Evolutionary conservation across 2,888 invertebrate species (phyloP).

Genomic region (Priapulus caudatus): DNA sequence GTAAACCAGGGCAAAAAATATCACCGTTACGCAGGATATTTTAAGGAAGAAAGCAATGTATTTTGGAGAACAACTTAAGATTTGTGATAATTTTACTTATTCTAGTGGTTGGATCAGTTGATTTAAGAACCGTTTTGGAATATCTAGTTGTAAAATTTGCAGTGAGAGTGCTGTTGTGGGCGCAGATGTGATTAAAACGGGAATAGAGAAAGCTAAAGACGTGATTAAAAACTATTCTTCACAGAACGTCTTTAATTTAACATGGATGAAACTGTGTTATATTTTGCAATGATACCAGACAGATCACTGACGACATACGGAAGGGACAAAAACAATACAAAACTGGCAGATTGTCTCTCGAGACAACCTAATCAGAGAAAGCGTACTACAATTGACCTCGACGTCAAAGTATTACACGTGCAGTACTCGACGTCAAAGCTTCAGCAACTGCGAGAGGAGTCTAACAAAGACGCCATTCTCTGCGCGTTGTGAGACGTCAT

Average conservation of each 20-base stretch:
- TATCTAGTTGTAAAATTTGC: no score
- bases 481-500: no score
- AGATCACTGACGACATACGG: not conserved
- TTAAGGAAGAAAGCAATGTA: not conserved
- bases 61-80: not conserved
- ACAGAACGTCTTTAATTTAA: no score
- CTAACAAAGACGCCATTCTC: no score
- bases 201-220: not conserved
- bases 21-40: not conserved
- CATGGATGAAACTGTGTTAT: not conserved
- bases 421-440: no score
- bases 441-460: no score
- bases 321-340: not conserved
- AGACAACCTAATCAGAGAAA: no score
- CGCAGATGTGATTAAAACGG: not conserved
- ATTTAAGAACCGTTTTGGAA: no score
- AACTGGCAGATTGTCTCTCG: no score
- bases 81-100: not conserved
- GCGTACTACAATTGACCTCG: no score
- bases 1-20: not conserved
- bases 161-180: not conserved
- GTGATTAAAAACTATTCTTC: not conserved
- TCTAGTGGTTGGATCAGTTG: not conserved
- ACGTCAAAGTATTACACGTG: no score
- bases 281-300: not conserved